A percentile compares a stretch with the other conserved stretches of the same genome.
Evolutionary conservation across 2,888 invertebrate species (phyloP).

Genomic region (Pecten maximus): DNA sequence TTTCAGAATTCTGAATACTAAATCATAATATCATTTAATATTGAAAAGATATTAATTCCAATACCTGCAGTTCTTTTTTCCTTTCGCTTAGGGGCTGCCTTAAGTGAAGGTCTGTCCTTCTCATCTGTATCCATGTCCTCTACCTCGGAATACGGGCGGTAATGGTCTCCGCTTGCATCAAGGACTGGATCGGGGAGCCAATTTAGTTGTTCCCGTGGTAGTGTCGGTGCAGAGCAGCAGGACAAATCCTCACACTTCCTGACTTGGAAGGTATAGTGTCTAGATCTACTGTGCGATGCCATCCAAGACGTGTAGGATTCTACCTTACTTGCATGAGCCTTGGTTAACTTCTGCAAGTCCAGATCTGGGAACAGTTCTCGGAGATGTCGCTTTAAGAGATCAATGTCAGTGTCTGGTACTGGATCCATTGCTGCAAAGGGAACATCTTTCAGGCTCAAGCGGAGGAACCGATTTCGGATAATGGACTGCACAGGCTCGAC

Average conservation of each 20-base stretch:
- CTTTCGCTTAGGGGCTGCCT: neutral
- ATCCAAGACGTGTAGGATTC: constrained; percentile 51
- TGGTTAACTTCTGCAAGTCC: constrained; percentile 45
- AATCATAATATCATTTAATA: too few species aligned
- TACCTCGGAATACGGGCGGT: constrained; percentile 44
- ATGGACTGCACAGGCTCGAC: constrained; percentile 40
- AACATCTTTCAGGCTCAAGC: constrained; percentile 47
- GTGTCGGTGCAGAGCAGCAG: constrained; percentile 50
- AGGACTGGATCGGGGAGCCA: constrained; percentile 60
- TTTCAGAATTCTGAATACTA: too few species aligned
- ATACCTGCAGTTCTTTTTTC: too few species aligned
- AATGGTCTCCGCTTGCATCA: constrained; percentile 51
- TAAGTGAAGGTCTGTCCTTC: constrained; percentile 50
- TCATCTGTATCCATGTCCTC: too few species aligned
- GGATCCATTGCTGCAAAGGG: constrained; percentile 39
- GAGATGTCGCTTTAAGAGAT: constrained; percentile 41
- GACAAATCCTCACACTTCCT: constrained; percentile 53
- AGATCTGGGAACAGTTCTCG: constrained; percentile 40
- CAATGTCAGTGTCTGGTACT: constrained; percentile 38
- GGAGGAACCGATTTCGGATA: constrained; percentile 38
- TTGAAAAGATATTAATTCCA: too few species aligned
- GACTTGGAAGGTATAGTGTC: constrained; percentile 55
- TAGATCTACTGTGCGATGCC: constrained; percentile 49
- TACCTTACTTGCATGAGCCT: constrained; percentile 44
- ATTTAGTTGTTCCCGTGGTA: neutral